Conservation (phyloP, 1,140 invertebrate genomes). For the Caenorhabditis elegans region WBcel235 BX284603.4:6449001-6449500, state of each 20-base stretch:
- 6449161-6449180: neutral
- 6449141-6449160: slow-evolving; percentile 68
- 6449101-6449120: slow-evolving; percentile 82
- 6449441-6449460: neutral
- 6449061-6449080: slow-evolving; percentile 89
- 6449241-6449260: slow-evolving; percentile 96
- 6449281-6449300: slow-evolving; percentile 84
- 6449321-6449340: slow-evolving; percentile 89
- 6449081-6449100: slow-evolving; percentile 79
- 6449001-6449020: slow-evolving; percentile 64
- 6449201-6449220: slow-evolving; percentile 79
- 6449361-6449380: slow-evolving; percentile 76
- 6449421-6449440: slow-evolving; percentile 18
- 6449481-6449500: slow-evolving; percentile 42
- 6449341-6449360: slow-evolving; percentile 81
- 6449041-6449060: slow-evolving; percentile 91
- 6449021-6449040: slow-evolving; percentile 75
- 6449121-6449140: slow-evolving; percentile 73
- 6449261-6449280: slow-evolving; percentile 90
- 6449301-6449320: slow-evolving; percentile 93
- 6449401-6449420: neutral
- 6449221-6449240: slow-evolving; percentile 86
- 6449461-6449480: slow-evolving; percentile 45
- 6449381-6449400: slow-evolving; percentile 56
- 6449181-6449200: neutral